Evolutionary conservation across 2,888 invertebrate species (phyloP).

Genomic region (Heliconius ismenius): DNA sequence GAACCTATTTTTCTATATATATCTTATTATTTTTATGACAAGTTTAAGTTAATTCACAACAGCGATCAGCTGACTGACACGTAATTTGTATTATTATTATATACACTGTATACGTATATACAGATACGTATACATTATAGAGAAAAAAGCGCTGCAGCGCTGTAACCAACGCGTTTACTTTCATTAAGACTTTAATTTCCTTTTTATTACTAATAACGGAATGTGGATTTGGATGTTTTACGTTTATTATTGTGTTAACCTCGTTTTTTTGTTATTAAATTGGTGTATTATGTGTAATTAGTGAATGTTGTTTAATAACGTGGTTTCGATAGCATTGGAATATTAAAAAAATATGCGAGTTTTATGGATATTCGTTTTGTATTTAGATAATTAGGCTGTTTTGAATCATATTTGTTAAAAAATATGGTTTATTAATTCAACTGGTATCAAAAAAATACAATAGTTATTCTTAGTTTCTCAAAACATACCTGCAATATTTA

Average conservation of each 20-base stretch:
- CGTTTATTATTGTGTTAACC: constrained; percentile 1
- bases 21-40: constrained; percentile 18
- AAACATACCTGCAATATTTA: constrained; percentile 16
- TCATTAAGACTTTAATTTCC: constrained; percentile 35
- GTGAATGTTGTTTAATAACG: background rate
- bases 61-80: constrained; percentile 69
- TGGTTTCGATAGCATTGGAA: background rate
- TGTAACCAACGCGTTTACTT: constrained; percentile 38
- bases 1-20: background rate
- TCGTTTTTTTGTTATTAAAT: constrained; percentile 11
- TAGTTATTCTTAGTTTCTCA: background rate
- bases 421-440: background rate
- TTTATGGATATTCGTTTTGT: background rate
- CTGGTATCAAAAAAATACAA: background rate
- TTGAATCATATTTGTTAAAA: background rate
- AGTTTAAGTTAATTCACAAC: constrained; percentile 38
- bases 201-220: constrained; percentile 26
- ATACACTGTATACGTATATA: constrained; percentile 49
- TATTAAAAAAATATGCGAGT: background rate
- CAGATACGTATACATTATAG: constrained; percentile 46
- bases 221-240: constrained; percentile 7
- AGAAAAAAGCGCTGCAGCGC: constrained; percentile 43
- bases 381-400: background rate
- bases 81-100: constrained; percentile 69
- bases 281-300: background rate